phyloP scores from a whole-genome alignment of 2,797 vertebrate species.

The Mionectes olivaceus region DNA sequence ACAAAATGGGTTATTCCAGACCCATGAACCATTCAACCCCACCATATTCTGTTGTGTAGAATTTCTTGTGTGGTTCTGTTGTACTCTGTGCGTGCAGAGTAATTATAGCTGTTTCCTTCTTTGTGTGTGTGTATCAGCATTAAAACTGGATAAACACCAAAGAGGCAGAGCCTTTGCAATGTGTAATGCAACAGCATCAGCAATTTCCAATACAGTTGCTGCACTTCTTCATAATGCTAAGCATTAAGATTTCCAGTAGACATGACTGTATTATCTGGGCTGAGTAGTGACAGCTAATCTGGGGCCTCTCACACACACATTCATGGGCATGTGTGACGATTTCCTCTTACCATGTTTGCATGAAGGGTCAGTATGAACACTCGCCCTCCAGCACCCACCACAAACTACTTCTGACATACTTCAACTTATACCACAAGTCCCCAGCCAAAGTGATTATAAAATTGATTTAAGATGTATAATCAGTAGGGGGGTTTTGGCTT shows the following conservation, averaged over 20 bases:
- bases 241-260: not conserved
- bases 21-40: not conserved
- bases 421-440: not conserved
- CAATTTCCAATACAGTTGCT: not conserved
- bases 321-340: not conserved
- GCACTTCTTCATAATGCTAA: not conserved
- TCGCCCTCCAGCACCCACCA: not conserved
- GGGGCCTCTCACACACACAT: not conserved
- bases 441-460: not conserved
- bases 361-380: not conserved
- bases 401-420: not conserved
- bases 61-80: not conserved
- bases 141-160: not conserved
- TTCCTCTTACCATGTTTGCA: not conserved
- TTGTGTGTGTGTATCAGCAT: not conserved
- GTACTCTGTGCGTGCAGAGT: not conserved
- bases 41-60: not conserved
- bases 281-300: not conserved
- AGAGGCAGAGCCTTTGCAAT: not conserved
- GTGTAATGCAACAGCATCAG: not conserved
- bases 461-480: not conserved
- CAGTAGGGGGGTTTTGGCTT: not conserved
- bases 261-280: not conserved
- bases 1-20: not conserved
- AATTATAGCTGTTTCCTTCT: not conserved